These are phyloP conservation scores for Aspidiotus rigidus DNA, from an alignment of 2,888 invertebrate species.

Conservation along the genomic window DNA sequence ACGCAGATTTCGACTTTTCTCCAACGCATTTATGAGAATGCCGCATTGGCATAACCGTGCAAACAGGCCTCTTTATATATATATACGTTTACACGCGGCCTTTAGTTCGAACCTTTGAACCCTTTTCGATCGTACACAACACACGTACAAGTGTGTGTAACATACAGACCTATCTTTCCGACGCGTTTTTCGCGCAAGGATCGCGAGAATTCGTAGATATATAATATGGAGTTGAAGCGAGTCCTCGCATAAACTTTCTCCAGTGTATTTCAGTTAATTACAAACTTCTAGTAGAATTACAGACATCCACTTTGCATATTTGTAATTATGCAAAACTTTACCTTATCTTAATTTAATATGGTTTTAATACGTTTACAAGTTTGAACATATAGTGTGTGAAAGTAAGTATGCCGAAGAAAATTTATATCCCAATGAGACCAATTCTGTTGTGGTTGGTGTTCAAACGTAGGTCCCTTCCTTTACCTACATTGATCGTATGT, in stretches of 20 bases:
- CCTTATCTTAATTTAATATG: constrained; percentile 33
- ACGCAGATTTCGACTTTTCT: too few relatives aligned
- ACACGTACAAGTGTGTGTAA: too few relatives aligned
- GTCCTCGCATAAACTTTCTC: constrained; percentile 28
- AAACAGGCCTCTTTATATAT: too few relatives aligned
- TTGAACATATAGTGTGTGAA: constrained; percentile 9
- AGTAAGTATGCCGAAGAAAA: constrained; percentile 23
- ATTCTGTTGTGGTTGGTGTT: background rate
- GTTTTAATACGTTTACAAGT: constrained; percentile 33
- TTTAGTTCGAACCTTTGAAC: too few relatives aligned
- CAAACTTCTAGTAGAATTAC: constrained; percentile 31
- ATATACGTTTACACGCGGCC: too few relatives aligned
- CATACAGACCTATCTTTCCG: too few relatives aligned
- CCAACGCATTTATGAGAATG: too few relatives aligned
- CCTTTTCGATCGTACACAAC: too few relatives aligned
- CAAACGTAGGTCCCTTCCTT: too few relatives aligned
- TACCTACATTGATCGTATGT: too few relatives aligned
- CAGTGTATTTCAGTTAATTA: constrained; percentile 21
- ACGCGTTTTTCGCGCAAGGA: background rate
- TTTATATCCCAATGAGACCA: constrained; percentile 26
- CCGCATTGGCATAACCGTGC: too few relatives aligned
- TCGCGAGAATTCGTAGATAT: constrained; percentile 6
- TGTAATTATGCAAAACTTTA: constrained; percentile 33
- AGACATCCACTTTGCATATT: constrained; percentile 33
- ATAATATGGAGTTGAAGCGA: too few relatives aligned